phyloP scores from a whole-genome alignment of 1,140 invertebrate genomes.

The Phymorhynchus buccinoides region DNA sequence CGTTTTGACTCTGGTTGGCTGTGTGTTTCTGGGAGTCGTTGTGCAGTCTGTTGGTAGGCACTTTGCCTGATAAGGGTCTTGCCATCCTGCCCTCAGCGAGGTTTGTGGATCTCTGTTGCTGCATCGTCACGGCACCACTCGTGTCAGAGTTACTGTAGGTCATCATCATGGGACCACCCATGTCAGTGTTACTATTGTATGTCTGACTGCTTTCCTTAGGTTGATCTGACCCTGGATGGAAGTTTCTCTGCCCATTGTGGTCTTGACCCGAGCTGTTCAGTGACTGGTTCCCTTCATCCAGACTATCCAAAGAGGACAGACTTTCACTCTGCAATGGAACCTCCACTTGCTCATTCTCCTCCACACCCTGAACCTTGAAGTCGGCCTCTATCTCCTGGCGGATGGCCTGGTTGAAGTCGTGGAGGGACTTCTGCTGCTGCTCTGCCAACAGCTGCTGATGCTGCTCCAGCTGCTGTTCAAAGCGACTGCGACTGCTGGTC shows the following conservation, averaged over 20 bases:
- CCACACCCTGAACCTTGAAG: constrained; percentile 13
- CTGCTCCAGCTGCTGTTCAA: constrained; percentile 68
- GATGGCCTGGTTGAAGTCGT: constrained; percentile 61
- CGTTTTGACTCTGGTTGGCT: neutral
- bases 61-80: neutral
- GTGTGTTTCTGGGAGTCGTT: neutral
- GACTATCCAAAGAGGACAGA: constrained; percentile 62
- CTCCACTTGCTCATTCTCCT: constrained; percentile 32
- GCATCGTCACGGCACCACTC: neutral
- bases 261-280: constrained; percentile 1
- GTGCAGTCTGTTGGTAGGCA: neutral
- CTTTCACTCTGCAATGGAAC: constrained; percentile 50
- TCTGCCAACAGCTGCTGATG: constrained; percentile 60
- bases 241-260: neutral
- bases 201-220: neutral
- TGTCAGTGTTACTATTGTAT: neutral
- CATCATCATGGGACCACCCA: neutral
- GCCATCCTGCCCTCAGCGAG: neutral
- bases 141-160: too few relatives aligned
- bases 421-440: constrained; percentile 61
- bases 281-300: constrained; percentile 45
- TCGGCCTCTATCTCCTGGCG: constrained; percentile 54
- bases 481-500: constrained; percentile 60
- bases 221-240: neutral
- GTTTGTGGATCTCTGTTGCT: neutral